Evolutionary conservation across 64 coral and sea anemone species (phyloP), one percentile per base, ranked within the genome.

Genomic region (Catalaphyllia jardinei): DNA sequence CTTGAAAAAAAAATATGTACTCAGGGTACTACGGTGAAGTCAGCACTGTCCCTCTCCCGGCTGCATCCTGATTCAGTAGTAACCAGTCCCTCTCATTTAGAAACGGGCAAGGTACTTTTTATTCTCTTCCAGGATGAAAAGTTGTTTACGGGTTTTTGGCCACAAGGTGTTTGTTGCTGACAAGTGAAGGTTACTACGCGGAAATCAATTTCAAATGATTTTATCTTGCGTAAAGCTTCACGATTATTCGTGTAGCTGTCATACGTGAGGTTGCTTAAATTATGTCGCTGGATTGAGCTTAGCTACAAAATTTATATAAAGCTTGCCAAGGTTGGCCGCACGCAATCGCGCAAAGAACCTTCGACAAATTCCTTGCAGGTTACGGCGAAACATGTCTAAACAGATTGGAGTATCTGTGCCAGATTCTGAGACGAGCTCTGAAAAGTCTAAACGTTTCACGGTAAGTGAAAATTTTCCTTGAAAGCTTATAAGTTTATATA

Each of bases 371-470:
- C 20, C 55, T 25, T 30, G 13, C 11, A 16, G 63, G 52, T 71
- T 4, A 50, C 13, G 50, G 31, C 8, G 63, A 71, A 85, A 71
- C 22, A 92, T 92, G 90, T 92, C 90, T 60, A 65, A 87, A 78
- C 90, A 84, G 76, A 92, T 92, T 22, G 93, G 89, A 65, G 88
- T 94, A 52, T 82, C 82, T 87, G 93, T 94, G 19, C 93, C 93
- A 72, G 93, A 94, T 82, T 94, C 93, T 52, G 93, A 94, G 67
- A 94, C 93, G 7, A 94, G 93, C 50, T 94, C 93, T 59, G 90
- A 92, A 19, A 92, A 92, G 83, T 92, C 90, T 11, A 92, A 92
- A 57, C 90, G 90, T n/a, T 92, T 92, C 50, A 92, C 90, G 90
- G 90, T 92, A 87, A 75, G 89, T 85, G 11, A 24, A 38, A 42